Percentiles rank a stretch among this genome's conserved stretches.
Evolutionary conservation across 2,113 vertebrate species (phyloP).

Genomic region (Capreolus pygargus): DNA sequence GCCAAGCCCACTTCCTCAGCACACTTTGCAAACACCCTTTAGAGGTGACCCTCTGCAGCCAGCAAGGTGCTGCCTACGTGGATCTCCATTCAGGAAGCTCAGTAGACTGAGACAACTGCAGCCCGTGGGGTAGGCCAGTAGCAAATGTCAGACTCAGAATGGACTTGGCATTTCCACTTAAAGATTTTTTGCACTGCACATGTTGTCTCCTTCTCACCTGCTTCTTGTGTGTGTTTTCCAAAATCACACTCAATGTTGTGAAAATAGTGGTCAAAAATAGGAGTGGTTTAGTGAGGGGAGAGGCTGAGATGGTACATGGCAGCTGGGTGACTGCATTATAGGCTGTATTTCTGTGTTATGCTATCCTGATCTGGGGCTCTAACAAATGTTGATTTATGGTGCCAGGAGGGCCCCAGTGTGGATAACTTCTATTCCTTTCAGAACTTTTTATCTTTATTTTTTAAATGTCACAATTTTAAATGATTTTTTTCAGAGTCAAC

Average conservation of each 20-base stretch:
- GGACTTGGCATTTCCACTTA: not conserved
- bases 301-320: accelerated
- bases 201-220: not conserved
- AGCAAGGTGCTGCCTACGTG: not conserved
- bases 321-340: not conserved
- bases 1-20: not conserved
- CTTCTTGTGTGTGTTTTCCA: not conserved
- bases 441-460: constrained; percentile 30
- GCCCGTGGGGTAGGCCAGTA: not conserved
- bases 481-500: not conserved
- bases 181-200: not conserved
- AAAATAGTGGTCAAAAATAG: not conserved
- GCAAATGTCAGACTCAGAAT: not conserved
- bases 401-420: not conserved
- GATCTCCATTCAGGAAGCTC: constrained; percentile 24
- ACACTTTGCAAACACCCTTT: not conserved
- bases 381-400: not conserved
- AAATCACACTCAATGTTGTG: not conserved
- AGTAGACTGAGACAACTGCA: not conserved
- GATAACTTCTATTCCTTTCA: not conserved
- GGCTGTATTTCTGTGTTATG: not conserved
- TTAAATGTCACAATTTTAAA: constrained; percentile 26
- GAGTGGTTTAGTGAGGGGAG: too few relatives aligned
- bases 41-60: not conserved
- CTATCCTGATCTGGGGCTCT: not conserved